Percentiles rank a stretch among this genome's conserved stretches.
Evolutionary conservation across 2,797 vertebrate species (phyloP).

Genomic region (Acrossocheilus fasciatus): DNA sequence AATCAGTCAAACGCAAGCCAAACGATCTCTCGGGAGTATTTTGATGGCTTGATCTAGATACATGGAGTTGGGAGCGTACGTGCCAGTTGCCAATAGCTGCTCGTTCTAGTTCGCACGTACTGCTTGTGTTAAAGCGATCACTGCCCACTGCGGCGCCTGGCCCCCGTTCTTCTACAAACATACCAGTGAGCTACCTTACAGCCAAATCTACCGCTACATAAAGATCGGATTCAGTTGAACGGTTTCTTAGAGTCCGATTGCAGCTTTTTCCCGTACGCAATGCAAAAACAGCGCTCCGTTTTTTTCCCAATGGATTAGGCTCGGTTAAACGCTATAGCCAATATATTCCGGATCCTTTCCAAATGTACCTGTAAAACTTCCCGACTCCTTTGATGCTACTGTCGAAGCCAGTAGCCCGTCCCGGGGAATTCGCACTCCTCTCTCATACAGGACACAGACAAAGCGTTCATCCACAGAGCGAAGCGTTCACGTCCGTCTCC

Average conservation of each 20-base stretch:
- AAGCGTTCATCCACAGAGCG: slow-evolving; percentile 57
- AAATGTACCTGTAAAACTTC: slow-evolving; percentile 56
- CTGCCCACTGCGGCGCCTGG: slow-evolving; percentile 57
- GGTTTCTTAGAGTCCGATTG: background rate
- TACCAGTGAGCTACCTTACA: background rate
- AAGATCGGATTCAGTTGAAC: background rate
- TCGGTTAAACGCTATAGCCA: background rate
- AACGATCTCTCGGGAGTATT: slow-evolving; percentile 70
- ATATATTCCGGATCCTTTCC: background rate
- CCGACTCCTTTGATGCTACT: slow-evolving; percentile 65
- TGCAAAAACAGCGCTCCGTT: slow-evolving; percentile 7
- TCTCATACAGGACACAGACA: slow-evolving; percentile 65
- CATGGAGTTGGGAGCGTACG: slow-evolving; percentile 74
- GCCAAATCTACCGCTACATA: background rate
- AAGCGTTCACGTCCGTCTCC: slow-evolving; percentile 55
- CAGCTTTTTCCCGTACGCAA: slow-evolving; percentile 11
- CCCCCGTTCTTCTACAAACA: slow-evolving; percentile 29
- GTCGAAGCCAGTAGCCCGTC: slow-evolving; percentile 64
- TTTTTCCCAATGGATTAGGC: background rate
- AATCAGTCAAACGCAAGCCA: slow-evolving; percentile 70
- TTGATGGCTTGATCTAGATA: slow-evolving; percentile 79
- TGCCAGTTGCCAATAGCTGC: slow-evolving; percentile 73
- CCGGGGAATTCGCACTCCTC: slow-evolving; percentile 57
- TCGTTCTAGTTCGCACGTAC: slow-evolving; percentile 81
- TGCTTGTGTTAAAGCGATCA: slow-evolving; percentile 65